Evolutionary conservation across 2,888 invertebrate genomes (phyloP).

Genomic region (Dryobotodes eremita): DNA sequence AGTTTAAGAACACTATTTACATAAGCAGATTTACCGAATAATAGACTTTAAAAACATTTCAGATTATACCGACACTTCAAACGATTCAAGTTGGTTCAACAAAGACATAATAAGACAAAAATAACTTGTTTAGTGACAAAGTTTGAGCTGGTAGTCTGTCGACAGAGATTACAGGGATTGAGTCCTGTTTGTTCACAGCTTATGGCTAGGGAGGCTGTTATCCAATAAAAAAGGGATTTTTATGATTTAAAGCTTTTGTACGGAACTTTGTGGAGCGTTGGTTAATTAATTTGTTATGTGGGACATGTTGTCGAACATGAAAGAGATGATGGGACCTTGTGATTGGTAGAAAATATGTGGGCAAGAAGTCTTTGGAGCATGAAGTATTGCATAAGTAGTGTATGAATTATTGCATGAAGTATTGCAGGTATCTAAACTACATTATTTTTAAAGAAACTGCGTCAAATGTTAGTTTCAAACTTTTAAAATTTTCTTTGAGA

Average conservation of each 20-base stretch:
- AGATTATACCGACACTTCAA: slow-evolving; percentile 18
- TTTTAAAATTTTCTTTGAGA: neutral
- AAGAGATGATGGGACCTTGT: neutral
- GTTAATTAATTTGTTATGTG: slow-evolving; percentile 35
- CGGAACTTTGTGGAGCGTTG: slow-evolving; percentile 39
- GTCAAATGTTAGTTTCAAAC: neutral
- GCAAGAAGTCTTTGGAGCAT: neutral
- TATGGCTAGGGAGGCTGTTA: slow-evolving; percentile 39
- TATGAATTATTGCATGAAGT: no score
- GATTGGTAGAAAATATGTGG: neutral
- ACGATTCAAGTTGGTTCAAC: slow-evolving; percentile 13
- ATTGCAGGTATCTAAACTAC: neutral
- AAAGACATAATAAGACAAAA: slow-evolving; percentile 57
- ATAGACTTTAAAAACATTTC: slow-evolving; percentile 10
- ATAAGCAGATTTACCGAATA: slow-evolving; percentile 19
- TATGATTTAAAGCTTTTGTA: slow-evolving; percentile 30
- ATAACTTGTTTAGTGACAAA: slow-evolving; percentile 58
- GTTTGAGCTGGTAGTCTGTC: slow-evolving; percentile 55
- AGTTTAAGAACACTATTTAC: slow-evolving; percentile 6
- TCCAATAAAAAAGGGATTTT: slow-evolving; percentile 61
- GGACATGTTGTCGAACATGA: neutral
- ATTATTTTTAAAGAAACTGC: neutral
- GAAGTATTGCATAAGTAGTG: neutral
- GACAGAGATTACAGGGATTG: slow-evolving; percentile 54
- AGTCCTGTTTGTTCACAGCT: slow-evolving; percentile 55